Percentiles rank a stretch among this genome's conserved stretches.
Evolutionary conservation across 2,113 vertebrate genomes (phyloP).

Genomic region (Xyrauchen texanus): DNA sequence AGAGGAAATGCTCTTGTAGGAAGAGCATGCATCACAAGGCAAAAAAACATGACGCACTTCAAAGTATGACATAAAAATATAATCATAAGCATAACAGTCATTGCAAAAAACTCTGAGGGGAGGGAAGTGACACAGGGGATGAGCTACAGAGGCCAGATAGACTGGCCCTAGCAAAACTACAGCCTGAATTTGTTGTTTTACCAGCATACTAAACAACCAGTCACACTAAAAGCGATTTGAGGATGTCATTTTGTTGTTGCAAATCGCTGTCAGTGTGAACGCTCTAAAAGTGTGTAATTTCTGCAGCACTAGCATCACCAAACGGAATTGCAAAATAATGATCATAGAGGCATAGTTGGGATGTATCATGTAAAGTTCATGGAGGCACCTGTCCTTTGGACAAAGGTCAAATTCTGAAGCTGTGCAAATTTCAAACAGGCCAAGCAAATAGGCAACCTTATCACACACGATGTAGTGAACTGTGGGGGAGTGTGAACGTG

Average conservation of each 20-base stretch:
- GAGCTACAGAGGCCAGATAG: not conserved
- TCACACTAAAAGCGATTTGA: too few relatives aligned
- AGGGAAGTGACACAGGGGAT: conserved; percentile 12
- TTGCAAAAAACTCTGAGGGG: conserved; percentile 40
- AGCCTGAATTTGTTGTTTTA: too few relatives aligned
- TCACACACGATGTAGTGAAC: not conserved
- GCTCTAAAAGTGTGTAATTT: too few relatives aligned
- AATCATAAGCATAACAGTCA: conserved; percentile 57
- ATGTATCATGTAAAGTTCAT: not conserved
- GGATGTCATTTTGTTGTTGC: too few relatives aligned
- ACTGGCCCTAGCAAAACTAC: too few relatives aligned
- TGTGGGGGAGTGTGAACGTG: not conserved
- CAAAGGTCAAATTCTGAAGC: conserved; percentile 9
- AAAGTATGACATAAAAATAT: conserved; percentile 42
- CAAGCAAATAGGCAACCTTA: not conserved
- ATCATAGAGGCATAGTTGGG: too few relatives aligned
- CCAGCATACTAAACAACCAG: too few relatives aligned
- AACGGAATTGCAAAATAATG: too few relatives aligned
- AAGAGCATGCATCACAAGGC: not conserved
- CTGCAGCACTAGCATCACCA: too few relatives aligned
- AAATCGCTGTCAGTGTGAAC: too few relatives aligned
- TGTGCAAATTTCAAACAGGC: conserved; percentile 2
- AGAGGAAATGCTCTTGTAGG: conserved; percentile 19
- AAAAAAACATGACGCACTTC: conserved; percentile 12
- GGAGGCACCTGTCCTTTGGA: conserved; percentile 1